phyloP scores from a whole-genome alignment of 2,888 invertebrate species.

The Himalopsyche tibetana region DNA sequence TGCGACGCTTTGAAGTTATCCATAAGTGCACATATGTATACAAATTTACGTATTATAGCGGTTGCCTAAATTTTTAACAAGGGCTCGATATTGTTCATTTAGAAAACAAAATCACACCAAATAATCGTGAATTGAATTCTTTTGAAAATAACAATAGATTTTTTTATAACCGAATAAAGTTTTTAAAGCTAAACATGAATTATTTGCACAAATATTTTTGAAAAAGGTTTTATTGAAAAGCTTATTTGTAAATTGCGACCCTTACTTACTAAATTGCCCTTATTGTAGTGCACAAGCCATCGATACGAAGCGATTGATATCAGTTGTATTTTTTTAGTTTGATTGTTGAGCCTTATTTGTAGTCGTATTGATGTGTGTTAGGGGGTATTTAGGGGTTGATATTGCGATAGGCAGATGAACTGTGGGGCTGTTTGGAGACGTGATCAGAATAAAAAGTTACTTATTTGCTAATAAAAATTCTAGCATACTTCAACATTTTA shows the following conservation, averaged over 20 bases:
- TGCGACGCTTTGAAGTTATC: too few species aligned
- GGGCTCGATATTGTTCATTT: too few species aligned
- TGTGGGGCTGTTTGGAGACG: constrained; percentile 25
- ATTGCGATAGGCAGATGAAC: constrained; percentile 40
- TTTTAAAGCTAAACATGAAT: too few species aligned
- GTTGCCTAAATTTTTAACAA: too few species aligned
- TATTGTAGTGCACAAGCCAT: constrained; percentile 12
- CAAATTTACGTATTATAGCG: too few species aligned
- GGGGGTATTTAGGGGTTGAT: constrained; percentile 34
- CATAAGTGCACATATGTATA: too few species aligned
- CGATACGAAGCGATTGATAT: constrained; percentile 8
- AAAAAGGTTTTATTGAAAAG: too few species aligned
- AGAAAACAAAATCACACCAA: too few species aligned
- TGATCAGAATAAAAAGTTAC: constrained; percentile 30
- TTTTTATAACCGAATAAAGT: too few species aligned
- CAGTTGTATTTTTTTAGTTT: constrained; percentile 41
- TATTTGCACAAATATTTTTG: too few species aligned
- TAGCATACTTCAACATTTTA: background rate
- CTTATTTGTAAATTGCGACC: background rate
- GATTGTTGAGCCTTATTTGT: constrained; percentile 35
- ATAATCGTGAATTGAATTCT: too few species aligned
- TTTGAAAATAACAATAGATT: too few species aligned
- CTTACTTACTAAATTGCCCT: background rate
- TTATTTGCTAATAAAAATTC: constrained; percentile 22
- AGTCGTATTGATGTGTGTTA: constrained; percentile 29